phyloP scores from a whole-genome alignment of 1,140 invertebrate species.

The Zaprionus nigranus region DNA sequence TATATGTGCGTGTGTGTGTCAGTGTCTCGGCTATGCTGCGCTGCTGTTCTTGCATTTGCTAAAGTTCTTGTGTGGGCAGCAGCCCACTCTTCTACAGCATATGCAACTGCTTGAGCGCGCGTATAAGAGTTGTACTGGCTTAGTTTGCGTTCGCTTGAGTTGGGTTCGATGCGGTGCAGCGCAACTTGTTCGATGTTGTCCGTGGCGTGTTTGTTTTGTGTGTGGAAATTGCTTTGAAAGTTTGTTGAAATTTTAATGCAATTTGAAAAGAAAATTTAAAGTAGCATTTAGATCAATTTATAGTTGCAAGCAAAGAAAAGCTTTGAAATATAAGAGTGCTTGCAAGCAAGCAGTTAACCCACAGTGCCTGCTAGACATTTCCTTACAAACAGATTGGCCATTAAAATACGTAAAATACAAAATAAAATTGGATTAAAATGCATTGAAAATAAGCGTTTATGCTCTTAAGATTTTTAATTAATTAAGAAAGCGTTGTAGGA shows the following conservation, averaged over 20 bases:
- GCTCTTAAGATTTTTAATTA: not conserved
- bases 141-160: conserved; percentile 3
- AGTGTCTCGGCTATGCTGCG: not conserved
- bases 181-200: conserved; percentile 38
- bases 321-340: not conserved
- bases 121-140: conserved; percentile 38
- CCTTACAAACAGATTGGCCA: not conserved
- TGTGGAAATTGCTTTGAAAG: not conserved
- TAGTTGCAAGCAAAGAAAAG: not conserved
- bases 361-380: not conserved
- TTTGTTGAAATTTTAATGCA: conserved; percentile 6
- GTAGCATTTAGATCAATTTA: conserved; percentile 3
- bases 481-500: not conserved
- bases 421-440: no score
- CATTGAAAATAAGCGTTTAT: no score
- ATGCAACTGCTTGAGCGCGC: not conserved
- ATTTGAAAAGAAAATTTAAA: conserved; percentile 4
- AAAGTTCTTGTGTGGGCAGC: not conserved
- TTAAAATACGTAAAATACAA: not conserved
- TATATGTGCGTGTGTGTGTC: not conserved
- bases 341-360: not conserved
- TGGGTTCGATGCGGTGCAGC: not conserved
- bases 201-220: not conserved
- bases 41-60: conserved; percentile 6
- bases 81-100: conserved; percentile 30